Base-by-base conservation (phyloP, 2,888 invertebrate species). In the Cantharis rustica region DNA sequence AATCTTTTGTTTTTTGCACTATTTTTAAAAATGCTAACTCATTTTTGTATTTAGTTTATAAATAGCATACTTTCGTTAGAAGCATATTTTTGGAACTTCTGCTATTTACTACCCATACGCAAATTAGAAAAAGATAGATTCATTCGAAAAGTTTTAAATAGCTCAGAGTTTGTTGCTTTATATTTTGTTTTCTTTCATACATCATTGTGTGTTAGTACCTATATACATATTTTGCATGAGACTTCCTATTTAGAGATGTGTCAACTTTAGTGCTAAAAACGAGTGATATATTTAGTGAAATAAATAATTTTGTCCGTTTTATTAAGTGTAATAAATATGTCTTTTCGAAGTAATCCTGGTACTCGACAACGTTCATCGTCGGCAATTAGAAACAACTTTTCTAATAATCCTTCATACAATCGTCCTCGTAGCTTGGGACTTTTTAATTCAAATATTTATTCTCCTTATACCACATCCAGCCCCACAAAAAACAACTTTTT, bases 321-420 rank as follows among this genome's bases (percentile, higher is more conserved):
- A n/a, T 47, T 47, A n/a, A 9, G 7, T 47, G n/a, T n/a, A 66
- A 66, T 20, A 66, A n/a, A 79, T 74, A 84, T 83, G 85, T 85
- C 86, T 3, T 86, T 84, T 75, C 83, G 85, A 64, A 84, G 84
- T 72, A 86, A 84, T 75, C 87, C 85, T 79, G 84, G 87, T 3
- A 81, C 84, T n/a, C 81, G 86, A 61, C 85, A 85, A 68, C 83
- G 87, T n/a, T 87, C 88, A 1, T 85, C 87, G 2, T 88, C 88
- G 1, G 82, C 85, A 1, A 82, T 84, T 16, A 81, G 87, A 69
- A 81, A 73, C 68, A 76, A 80, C 70, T 81, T 80, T 61, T 74
- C 80, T 31, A 80, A 76, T 63, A 79, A 76, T 70, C 68, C 81
- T 20, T 72, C 78, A 3, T 82, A 80, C 73, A 78, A 77, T 17